Evolutionary conservation across 2,113 vertebrate genomes (phyloP), one percentile per base, ranked within the genome.

Genomic region (Pseudonaja textilis): DNA sequence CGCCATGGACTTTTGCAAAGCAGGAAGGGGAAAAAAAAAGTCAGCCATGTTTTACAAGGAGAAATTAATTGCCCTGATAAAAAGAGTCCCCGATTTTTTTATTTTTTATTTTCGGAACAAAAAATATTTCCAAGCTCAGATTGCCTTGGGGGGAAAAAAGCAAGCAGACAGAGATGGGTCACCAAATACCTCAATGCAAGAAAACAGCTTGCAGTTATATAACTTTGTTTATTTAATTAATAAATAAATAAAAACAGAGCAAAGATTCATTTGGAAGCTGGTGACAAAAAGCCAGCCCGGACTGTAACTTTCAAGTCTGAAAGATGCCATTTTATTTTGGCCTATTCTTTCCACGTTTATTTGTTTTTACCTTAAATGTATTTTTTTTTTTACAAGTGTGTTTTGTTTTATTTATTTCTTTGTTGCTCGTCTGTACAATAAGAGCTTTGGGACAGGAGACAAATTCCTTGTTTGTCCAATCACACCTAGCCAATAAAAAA

Each of bases 111-210:
- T 94, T 8, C 91, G 90, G 96, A 97, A 96, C 93, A 57, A 93
- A 94, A 94, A 90, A 93, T 0, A 0, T 91, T 95, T 93, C 92
- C 93, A 90, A 97, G 94, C 92, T 88, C 92, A 90, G 94, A 94
- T 0, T 0, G 42, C 95, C 94, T 91, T 74, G 20, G 93, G 96
- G 93, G 95, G 94, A 22, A 1, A 47, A 47, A 90, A 96, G 93
- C 0, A 2, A 94, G 88, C 59, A 92, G 92, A 94, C 39, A 90
- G 96, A 94, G 94, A 92, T 91, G 89, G 95, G 89, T 89, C 96
- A 95, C 93, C 95, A 95, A 96, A 96, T 97, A 95, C 95, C 93
- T 20, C 91, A 93, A 86, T 50, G 95, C 94, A 94, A 96, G 97
- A 97, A 95, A 96, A 97, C 95, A 95, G 96, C 91, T 93, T 89